phyloP scores from a whole-genome alignment of 2,113 vertebrate species.

The Lates calcarifer region DNA sequence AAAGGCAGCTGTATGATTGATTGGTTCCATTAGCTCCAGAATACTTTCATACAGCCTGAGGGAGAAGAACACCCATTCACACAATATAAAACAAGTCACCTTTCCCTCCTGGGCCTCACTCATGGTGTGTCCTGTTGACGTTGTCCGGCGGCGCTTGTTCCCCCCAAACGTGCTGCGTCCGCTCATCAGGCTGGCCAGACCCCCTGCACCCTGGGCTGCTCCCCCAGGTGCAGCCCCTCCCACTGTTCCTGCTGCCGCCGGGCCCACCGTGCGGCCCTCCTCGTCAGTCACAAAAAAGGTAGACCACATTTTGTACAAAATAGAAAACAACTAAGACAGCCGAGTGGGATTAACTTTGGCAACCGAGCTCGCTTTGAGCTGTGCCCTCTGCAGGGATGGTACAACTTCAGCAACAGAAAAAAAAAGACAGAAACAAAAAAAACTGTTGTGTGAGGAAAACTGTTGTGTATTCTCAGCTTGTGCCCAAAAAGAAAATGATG shows the following conservation, averaged over 20 bases:
- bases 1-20: background rate
- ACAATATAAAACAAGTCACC: slow-evolving; percentile 38
- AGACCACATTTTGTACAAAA: slow-evolving; percentile 87
- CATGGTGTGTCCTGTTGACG: slow-evolving; percentile 67
- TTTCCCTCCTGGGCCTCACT: slow-evolving; percentile 87
- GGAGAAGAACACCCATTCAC: background rate
- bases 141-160: slow-evolving; percentile 68
- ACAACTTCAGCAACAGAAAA: background rate
- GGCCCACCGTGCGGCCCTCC: slow-evolving; percentile 66
- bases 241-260: slow-evolving; percentile 14
- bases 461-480: slow-evolving; percentile 14
- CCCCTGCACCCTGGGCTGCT: slow-evolving; percentile 43
- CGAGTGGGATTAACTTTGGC: background rate
- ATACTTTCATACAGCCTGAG: background rate
- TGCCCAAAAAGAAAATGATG: slow-evolving; percentile 4
- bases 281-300: slow-evolving; percentile 89
- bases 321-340: background rate
- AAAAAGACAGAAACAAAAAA: background rate
- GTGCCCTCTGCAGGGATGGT: background rate
- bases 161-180: slow-evolving; percentile 71
- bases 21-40: background rate
- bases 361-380: background rate
- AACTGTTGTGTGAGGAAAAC: too few relatives aligned
- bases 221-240: slow-evolving; percentile 24
- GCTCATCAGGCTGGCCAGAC: slow-evolving; percentile 64